phyloP scores from a whole-genome alignment of 2,113 vertebrate genomes.

The Agelaius tricolor region DNA sequence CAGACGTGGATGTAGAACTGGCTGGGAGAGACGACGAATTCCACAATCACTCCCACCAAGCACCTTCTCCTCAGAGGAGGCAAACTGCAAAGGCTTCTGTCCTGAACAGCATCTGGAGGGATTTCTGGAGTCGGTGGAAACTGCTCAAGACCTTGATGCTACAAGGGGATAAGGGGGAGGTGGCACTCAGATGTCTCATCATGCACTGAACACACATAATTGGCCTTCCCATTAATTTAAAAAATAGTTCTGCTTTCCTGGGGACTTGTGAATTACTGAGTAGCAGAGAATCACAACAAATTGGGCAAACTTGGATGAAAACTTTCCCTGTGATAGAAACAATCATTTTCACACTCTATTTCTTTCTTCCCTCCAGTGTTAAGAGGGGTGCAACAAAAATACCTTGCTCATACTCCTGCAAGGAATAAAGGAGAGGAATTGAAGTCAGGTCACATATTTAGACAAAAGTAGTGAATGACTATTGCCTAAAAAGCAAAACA shows the following conservation, averaged over 20 bases:
- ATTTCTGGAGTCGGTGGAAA: conserved; percentile 44
- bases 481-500: neutral
- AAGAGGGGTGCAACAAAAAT: neutral
- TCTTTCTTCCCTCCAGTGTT: neutral
- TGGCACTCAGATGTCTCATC: neutral
- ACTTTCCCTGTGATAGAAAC: neutral
- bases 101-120: conserved; percentile 84
- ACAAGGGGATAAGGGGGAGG: neutral
- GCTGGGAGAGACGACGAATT: conserved; percentile 80
- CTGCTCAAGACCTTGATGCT: conserved; percentile 64
- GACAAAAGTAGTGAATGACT: neutral
- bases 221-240: neutral
- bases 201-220: neutral
- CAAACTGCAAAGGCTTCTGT: conserved; percentile 77
- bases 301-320: neutral
- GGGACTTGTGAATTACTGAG: neutral
- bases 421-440: neutral
- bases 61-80: conserved; percentile 62
- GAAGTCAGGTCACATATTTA: neutral
- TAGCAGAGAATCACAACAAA: neutral
- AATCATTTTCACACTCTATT: neutral
- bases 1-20: conserved; percentile 86
- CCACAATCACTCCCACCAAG: conserved; percentile 82
- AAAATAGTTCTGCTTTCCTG: neutral
- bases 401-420: neutral